Base-by-base conservation (phyloP, 2,888 invertebrate species). In the Tachina lurida region DNA sequence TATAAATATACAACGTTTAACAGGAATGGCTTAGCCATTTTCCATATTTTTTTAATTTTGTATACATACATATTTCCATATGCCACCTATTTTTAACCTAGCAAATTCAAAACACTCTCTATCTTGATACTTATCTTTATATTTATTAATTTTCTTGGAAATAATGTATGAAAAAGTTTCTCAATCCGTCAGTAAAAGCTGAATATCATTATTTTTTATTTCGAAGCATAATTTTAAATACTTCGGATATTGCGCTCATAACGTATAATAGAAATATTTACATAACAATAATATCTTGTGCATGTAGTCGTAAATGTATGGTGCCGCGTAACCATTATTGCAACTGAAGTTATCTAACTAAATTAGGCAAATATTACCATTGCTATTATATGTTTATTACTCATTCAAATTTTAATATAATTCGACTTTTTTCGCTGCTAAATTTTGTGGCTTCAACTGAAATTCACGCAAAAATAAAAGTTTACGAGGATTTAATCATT, bases 361-460 rank as follows among this genome's bases (percentile, higher is more conserved):
- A 81, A 68, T 76, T 62, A 70, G 56, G 45, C 49, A 70, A 73
- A 67, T 84, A 63, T 47, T 65, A 31, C 17, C 68, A 78, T 39
- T 63, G 17, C 81, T 70, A 70, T 71, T 77, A 67, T 76, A 43
- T 56, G 67, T 71, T 77, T 83, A 73, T 58, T 77, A 73, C 15
- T 71, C 17, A 77, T 71, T 63, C 63, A 60, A 73, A 54, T 62
- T 68, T 78, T 58, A 58, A 45, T 70, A 62, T 70, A 52, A 78
- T 63, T 71, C 2, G 7, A 70, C 5, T 75, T 65, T 62, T 65
- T 75, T 75, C 56, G 49, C 67, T 49, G 56, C 58, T 68, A 73
- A 86, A 83, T 62, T 71, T 79, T 83, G 85, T 71, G 82, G 79
- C 76, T 83, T 65, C 68, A 70, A 60, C 70, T 85, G 56, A 45